phyloP scores from a whole-genome alignment of 1,140 invertebrate species.

The Drosophila lowei region DNA sequence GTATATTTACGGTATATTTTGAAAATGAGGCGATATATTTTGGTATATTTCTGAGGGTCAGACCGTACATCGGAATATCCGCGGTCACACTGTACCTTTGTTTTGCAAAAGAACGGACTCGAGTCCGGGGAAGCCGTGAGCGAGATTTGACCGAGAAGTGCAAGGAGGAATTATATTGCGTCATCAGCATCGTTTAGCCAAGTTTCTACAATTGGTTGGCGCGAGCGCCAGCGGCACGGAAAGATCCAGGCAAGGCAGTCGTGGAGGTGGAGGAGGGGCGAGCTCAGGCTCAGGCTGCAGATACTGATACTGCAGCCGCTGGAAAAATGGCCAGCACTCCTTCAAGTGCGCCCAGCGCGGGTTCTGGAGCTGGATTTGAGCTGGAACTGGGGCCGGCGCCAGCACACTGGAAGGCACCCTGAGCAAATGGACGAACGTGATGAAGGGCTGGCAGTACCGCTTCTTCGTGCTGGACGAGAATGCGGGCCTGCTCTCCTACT shows the following conservation, averaged over 20 bases:
- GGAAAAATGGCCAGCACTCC: constrained; percentile 42
- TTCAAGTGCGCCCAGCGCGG: constrained; percentile 33
- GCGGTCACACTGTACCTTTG: neutral
- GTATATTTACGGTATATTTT: too few species aligned
- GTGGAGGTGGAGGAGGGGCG: constrained; percentile 10
- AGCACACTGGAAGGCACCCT: constrained; percentile 97
- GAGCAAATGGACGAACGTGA: constrained; percentile 99
- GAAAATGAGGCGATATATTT: too few species aligned
- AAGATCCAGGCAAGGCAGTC: constrained; percentile 11
- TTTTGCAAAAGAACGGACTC: too few species aligned
- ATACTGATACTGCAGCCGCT: constrained; percentile 11
- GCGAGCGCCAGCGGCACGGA: constrained; percentile 12
- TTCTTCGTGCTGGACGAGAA: constrained; percentile 99
- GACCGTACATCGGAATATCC: too few species aligned
- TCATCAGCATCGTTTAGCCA: constrained; percentile 16
- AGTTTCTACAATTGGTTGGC: too few species aligned
- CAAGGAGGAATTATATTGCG: constrained; percentile 26
- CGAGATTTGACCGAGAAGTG: constrained; percentile 23
- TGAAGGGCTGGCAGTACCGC: constrained; percentile 99
- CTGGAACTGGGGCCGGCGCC: constrained; percentile 12
- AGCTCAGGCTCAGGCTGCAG: constrained; percentile 21
- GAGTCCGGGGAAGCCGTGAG: constrained; percentile 3
- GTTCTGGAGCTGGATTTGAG: constrained; percentile 8
- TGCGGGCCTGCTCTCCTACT: constrained; percentile 97
- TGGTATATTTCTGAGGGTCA: too few species aligned